Conservation (phyloP, 2,113 vertebrate genomes). For the Cephalophus harveyi region DNA sequence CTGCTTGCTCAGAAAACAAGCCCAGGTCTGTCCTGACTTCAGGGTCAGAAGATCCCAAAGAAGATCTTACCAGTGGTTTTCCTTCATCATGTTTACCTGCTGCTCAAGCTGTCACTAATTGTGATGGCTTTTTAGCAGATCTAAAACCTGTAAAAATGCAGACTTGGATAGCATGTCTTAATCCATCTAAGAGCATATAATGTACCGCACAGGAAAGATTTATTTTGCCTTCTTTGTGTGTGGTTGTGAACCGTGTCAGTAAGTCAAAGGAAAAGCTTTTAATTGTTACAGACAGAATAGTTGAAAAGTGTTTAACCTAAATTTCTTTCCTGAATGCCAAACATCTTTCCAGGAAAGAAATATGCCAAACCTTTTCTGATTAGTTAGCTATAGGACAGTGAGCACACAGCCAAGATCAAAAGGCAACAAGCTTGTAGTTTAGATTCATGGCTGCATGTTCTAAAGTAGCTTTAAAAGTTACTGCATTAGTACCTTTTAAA, state of each 20-base stretch:
- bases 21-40: neutral
- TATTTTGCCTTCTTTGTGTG: constrained; percentile 22
- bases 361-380: constrained; percentile 18
- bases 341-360: constrained; percentile 24
- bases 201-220: neutral
- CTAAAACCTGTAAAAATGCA: neutral
- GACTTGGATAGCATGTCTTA: neutral
- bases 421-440: constrained; percentile 33
- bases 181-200: neutral
- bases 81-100: neutral
- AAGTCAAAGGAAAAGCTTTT: constrained; percentile 27
- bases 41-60: neutral
- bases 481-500: constrained; percentile 62
- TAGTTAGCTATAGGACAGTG: constrained; percentile 20
- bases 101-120: neutral
- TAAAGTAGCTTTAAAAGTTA: constrained; percentile 70
- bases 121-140: neutral
- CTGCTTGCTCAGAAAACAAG: neutral
- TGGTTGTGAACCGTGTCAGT: neutral
- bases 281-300: constrained; percentile 44
- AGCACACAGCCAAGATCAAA: constrained; percentile 38
- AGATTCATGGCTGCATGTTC: constrained; percentile 58
- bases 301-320: constrained; percentile 52
- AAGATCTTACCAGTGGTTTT: neutral
- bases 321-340: constrained; percentile 39